Evolutionary conservation across 1,140 invertebrate species (phyloP), one percentile per base, ranked within the genome.

Genomic region (Physella acuta): DNA sequence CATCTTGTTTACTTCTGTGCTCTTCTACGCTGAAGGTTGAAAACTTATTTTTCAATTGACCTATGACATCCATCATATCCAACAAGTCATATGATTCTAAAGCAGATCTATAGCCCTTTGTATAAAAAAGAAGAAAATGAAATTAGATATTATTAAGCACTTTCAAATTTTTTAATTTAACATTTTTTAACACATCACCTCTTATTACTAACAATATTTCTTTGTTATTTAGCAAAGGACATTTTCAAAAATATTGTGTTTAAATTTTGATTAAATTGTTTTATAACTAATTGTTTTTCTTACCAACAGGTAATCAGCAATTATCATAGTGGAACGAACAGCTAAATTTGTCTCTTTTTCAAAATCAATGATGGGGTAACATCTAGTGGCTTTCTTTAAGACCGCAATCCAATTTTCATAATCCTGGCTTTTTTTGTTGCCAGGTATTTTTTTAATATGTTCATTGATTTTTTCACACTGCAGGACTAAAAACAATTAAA

Each of bases 61-160:
- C 39, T 24, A 63, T 63, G 14, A 63, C 37, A 30, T 63, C 60
- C 49, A 14, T 39, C 60, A 63, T 8, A n/a, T 63, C 36, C 3
- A 63, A 34, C 24, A 63, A 33, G n/a, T 63, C 60, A 24, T 63
- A 31, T 14, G 60, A 33, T 33, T 63, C 60, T 24, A 63, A 37
- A 26, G 60, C 36, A 63, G 28, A 39, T 44, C n/a, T 26, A 20
- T 49, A 63, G 5, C 30, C 24, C 60, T 63, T 11, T 39, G 24
- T 44, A 11, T 11, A 44, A 44, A 1, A 14, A 44, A 14, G 4
- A 24, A 28, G 24, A 63, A 26, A 44, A 11, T 44, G 39, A 44
- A 8, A 44, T 11, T 44, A 44, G 20, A 11, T 44, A 11, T 44
- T 44, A 44, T 44, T 44, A 11, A 8, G 20, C 39, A 44, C 8